These are phyloP conservation scores for Chrysina gloriosa DNA, from an alignment of 2,888 invertebrate species.

Conservation along the genomic window DNA sequence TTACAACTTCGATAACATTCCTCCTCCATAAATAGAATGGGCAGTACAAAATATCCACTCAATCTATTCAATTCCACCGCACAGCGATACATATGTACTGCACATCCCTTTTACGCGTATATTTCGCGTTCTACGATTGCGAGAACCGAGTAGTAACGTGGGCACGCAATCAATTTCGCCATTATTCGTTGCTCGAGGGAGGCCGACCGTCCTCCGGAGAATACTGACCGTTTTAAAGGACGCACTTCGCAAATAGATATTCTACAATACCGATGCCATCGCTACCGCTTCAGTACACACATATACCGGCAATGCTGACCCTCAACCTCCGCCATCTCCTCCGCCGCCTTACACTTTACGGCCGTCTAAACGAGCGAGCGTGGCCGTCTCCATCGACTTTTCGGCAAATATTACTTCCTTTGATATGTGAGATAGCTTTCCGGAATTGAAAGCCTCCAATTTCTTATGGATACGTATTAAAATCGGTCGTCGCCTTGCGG, in stretches of 20 bases:
- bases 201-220: slow-evolving; percentile 58
- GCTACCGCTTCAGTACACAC: not conserved
- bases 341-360: not conserved
- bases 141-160: no score
- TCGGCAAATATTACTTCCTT: slow-evolving; percentile 65
- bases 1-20: no score
- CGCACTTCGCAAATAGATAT: slow-evolving; percentile 63
- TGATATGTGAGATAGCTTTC: slow-evolving; percentile 64
- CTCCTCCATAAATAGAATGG: no score
- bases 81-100: no score
- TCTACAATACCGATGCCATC: slow-evolving; percentile 57
- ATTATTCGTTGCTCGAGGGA: slow-evolving; percentile 59
- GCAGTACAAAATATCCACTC: no score
- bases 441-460: slow-evolving; percentile 58
- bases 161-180: slow-evolving; percentile 65
- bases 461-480: slow-evolving; percentile 56
- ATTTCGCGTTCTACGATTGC: no score
- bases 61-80: no score
- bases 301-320: slow-evolving; percentile 43
- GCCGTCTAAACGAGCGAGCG: not conserved
- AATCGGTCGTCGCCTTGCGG: slow-evolving; percentile 41
- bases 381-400: slow-evolving; percentile 48
- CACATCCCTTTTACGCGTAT: no score
- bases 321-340: slow-evolving; percentile 18
- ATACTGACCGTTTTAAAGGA: slow-evolving; percentile 65